Evolutionary conservation across 2,113 vertebrate species (phyloP).

Genomic region (Xerus inauris): DNA sequence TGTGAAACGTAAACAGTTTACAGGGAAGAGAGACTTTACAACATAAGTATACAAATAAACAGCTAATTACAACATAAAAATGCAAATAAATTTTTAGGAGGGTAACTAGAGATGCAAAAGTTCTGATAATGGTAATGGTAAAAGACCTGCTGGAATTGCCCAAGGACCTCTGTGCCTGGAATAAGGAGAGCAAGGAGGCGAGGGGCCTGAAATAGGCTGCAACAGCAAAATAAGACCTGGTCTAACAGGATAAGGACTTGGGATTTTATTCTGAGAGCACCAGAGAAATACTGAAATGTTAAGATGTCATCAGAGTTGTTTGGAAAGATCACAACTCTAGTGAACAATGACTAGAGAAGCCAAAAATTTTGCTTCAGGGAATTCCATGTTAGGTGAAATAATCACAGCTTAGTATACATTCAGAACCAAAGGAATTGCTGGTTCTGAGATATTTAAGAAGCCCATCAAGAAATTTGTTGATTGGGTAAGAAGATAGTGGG

Average conservation of each 20-base stretch:
- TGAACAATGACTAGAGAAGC: background rate
- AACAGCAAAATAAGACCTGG: accelerated
- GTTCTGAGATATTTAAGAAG: background rate
- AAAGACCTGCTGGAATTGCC: background rate
- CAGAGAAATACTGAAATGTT: background rate
- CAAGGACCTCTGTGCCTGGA: background rate
- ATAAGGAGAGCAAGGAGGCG: background rate
- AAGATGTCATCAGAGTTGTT: background rate
- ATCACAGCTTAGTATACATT: background rate
- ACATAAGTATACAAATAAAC: background rate
- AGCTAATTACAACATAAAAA: background rate
- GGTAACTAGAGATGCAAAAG: background rate
- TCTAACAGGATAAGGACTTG: background rate
- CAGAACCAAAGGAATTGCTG: background rate
- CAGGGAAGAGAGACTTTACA: background rate
- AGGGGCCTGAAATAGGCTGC: background rate
- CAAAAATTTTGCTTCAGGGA: background rate
- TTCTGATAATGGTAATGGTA: background rate
- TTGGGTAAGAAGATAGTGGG: background rate
- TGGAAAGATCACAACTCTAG: background rate
- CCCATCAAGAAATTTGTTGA: background rate
- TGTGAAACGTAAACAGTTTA: background rate
- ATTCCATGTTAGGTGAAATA: background rate
- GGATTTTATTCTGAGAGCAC: background rate
- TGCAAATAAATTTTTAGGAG: background rate